Evolutionary conservation across 2,113 vertebrate genomes (phyloP).

Genomic region (Ginglymostoma cirratum): DNA sequence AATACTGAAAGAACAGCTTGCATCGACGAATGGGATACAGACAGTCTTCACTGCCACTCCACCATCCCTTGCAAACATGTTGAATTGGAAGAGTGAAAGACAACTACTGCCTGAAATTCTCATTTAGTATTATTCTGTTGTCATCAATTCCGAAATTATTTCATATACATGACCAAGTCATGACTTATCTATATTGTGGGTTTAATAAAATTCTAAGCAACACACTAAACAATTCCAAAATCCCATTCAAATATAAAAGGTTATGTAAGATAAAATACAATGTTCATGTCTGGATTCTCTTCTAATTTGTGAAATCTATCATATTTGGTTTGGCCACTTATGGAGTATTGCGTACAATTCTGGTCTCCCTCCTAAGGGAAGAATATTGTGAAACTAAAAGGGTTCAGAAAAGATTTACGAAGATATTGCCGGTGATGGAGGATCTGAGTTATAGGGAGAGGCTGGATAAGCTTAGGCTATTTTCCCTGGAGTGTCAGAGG

Average conservation of each 20-base stretch:
- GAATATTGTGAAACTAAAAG: no score
- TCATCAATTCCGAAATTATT: neutral
- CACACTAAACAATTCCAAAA: neutral
- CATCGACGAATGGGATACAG: neutral
- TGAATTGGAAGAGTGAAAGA: neutral
- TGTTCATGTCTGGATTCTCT: neutral
- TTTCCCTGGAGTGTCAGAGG: no score
- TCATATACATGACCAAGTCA: neutral
- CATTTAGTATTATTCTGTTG: neutral
- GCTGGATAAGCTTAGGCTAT: no score
- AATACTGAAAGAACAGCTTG: neutral
- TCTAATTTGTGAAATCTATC: neutral
- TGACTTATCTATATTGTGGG: neutral
- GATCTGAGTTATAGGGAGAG: no score
- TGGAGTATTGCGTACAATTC: no score
- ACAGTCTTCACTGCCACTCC: neutral
- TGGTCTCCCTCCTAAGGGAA: no score
- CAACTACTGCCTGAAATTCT: neutral
- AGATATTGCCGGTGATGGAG: no score
- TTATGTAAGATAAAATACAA: neutral
- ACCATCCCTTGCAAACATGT: neutral
- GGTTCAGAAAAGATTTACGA: no score
- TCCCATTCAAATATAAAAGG: neutral
- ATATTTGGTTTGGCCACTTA: neutral
- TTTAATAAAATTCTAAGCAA: neutral